Conservation (phyloP, 2,797 vertebrate genomes). For the Notolabrus celidotus region DNA sequence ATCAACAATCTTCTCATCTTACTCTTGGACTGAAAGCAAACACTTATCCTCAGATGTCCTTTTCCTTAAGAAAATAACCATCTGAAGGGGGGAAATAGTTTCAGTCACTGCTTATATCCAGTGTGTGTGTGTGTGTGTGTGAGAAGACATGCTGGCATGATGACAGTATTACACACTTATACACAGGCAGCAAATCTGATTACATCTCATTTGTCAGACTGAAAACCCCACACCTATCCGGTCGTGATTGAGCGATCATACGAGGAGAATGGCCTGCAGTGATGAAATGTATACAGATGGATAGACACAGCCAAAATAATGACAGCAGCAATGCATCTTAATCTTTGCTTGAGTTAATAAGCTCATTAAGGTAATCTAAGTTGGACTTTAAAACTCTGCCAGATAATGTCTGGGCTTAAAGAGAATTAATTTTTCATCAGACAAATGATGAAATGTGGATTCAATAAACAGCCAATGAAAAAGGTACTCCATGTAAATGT, state of each 20-base stretch:
- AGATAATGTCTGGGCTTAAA: conserved; percentile 36
- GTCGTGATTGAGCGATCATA: conserved; percentile 42
- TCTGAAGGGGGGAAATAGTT: neutral
- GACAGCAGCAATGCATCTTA: conserved; percentile 44
- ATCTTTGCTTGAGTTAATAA: conserved; percentile 39
- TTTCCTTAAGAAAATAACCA: neutral
- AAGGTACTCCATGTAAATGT: conserved; percentile 44
- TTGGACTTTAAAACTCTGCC: conserved; percentile 44
- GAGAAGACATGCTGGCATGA: conserved; percentile 40
- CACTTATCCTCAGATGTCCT: neutral
- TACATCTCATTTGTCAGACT: conserved; percentile 60
- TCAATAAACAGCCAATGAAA: conserved; percentile 30
- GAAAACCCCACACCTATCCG: conserved; percentile 43
- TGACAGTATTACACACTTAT: conserved; percentile 52
- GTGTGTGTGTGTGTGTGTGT: conserved; percentile 3
- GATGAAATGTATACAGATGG: conserved; percentile 40
- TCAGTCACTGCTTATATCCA: neutral
- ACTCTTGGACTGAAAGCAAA: neutral
- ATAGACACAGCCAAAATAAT: conserved; percentile 21
- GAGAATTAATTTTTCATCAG: conserved; percentile 33
- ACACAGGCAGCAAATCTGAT: conserved; percentile 53
- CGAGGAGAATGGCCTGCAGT: conserved; percentile 40
- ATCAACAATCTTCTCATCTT: neutral
- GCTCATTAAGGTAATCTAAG: conserved; percentile 49
- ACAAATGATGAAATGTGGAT: conserved; percentile 43